Base-by-base conservation (phyloP, 1,140 invertebrate genomes). In the Trichonephila clavipes region DNA sequence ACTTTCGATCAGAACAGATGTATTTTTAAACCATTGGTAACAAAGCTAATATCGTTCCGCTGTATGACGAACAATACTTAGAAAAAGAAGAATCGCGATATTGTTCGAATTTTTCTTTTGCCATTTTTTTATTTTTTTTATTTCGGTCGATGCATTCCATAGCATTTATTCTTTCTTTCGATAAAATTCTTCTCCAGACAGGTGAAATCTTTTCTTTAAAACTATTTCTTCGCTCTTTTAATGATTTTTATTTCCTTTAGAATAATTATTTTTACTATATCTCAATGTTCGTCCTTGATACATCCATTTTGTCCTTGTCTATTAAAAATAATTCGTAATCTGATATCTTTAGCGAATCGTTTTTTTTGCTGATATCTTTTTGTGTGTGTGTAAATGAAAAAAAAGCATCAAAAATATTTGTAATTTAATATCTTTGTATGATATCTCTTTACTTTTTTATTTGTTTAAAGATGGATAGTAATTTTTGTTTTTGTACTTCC, bases 1-100 rank as follows among this genome's bases (percentile, higher is more conserved):
- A 34, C 21, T 16, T 64, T 88, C 86, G 86, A 88, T 88, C 62
- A 58, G 62, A 88, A 88, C 86, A 40, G 86, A 62, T 58, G 86
- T 88, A 88, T 88, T 88, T 88, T 88, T 88, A 88, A 88, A 88
- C 34, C 61, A n/a, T 88, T 18, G 61, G 51, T 88, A 88, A 88
- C 86, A 88, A 88, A 88, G 86, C 86, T 88, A 88, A 88, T 88
- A 88, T 64, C 86, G 86, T 64, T 88, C 21, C 28, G 86, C 44
- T 44, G 86, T 40, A 34, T 18, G 12, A 44, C 24, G 83, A 59
- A 21, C 21, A 40, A 34, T 85, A 16, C 44, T 85, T 59, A 24
- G 44, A 51, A 28, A 59, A 85, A 59, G 51, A 85, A 85, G 83
- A 85, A 85, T 85, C 58, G n/a, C 44, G 58, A 85, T 85, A 61